phyloP scores from a whole-genome alignment of 2,888 invertebrate genomes.

The Pseudoips prasinana region DNA sequence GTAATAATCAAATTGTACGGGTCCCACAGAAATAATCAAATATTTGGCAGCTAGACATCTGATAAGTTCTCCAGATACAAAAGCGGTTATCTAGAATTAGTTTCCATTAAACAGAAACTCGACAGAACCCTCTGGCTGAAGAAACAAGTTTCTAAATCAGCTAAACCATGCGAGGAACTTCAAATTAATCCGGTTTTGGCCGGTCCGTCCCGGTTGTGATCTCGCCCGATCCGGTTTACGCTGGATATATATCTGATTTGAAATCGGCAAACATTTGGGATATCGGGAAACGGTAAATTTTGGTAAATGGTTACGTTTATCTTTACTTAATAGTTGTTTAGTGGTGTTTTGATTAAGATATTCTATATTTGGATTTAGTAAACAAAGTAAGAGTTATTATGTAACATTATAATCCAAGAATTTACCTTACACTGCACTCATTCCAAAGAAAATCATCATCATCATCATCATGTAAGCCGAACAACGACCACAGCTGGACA shows the following conservation, averaged over 20 bases:
- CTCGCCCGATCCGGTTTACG: constrained; percentile 41
- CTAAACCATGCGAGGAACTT: constrained; percentile 74
- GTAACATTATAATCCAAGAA: too few relatives aligned
- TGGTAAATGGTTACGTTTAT: constrained; percentile 28
- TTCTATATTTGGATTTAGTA: too few relatives aligned
- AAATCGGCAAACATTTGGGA: constrained; percentile 59
- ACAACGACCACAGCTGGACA: too few relatives aligned
- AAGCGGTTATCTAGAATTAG: constrained; percentile 52
- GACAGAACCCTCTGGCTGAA: constrained; percentile 48
- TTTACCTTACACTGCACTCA: too few relatives aligned
- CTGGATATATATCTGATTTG: constrained; percentile 64
- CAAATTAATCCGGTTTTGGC: constrained; percentile 68
- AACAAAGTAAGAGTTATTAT: too few relatives aligned
- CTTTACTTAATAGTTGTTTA: constrained; percentile 31
- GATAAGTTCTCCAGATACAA: constrained; percentile 31
- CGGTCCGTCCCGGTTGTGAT: constrained; percentile 55
- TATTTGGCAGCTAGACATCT: too few relatives aligned
- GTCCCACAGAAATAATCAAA: constrained; percentile 6
- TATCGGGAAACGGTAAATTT: constrained; percentile 33
- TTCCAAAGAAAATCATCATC: too few relatives aligned
- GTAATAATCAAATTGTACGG: constrained; percentile 33
- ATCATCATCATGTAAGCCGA: too few relatives aligned
- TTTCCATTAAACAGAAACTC: constrained; percentile 45
- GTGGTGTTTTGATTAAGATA: constrained; percentile 16
- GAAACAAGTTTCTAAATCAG: constrained; percentile 77